These are phyloP conservation scores for Calameuta pallipes DNA, from an alignment of 2,888 invertebrate species.

Conservation along the genomic window DNA sequence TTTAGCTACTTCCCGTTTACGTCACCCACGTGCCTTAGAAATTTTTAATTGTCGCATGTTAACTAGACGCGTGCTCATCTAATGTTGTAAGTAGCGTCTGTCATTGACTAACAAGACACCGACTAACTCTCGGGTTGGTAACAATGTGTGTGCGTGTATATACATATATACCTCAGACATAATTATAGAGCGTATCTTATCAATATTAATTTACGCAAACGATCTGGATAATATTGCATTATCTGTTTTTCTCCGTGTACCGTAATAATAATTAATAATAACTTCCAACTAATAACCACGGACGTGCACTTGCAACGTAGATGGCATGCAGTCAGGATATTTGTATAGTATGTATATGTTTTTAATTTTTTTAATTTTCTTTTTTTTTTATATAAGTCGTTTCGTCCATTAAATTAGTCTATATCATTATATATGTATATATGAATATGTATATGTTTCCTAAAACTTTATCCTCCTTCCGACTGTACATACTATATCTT, in stretches of 20 bases:
- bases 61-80: conserved; percentile 53
- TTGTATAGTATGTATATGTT: conserved; percentile 48
- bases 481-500: conserved; percentile 28
- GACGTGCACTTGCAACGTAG: conserved; percentile 60
- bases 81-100: conserved; percentile 62
- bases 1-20: too few species aligned
- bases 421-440: conserved; percentile 35
- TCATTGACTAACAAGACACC: conserved; percentile 53
- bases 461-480: conserved; percentile 12
- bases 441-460: conserved; percentile 43
- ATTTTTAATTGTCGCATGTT: conserved; percentile 44
- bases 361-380: conserved; percentile 19
- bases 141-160: too few species aligned
- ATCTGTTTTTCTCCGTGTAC: conserved; percentile 1
- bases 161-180: too few species aligned
- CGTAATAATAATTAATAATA: conserved; percentile 29
- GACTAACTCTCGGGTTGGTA: conserved; percentile 38
- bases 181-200: too few species aligned
- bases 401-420: conserved; percentile 22
- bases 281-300: conserved; percentile 52
- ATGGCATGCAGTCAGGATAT: conserved; percentile 49
- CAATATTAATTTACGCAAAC: too few species aligned
- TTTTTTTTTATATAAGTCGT: conserved; percentile 26
- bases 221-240: too few species aligned
- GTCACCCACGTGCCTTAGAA: too few species aligned